Evolutionary conservation across 2,888 invertebrate species (phyloP).

Genomic region (Ellobium chinense): DNA sequence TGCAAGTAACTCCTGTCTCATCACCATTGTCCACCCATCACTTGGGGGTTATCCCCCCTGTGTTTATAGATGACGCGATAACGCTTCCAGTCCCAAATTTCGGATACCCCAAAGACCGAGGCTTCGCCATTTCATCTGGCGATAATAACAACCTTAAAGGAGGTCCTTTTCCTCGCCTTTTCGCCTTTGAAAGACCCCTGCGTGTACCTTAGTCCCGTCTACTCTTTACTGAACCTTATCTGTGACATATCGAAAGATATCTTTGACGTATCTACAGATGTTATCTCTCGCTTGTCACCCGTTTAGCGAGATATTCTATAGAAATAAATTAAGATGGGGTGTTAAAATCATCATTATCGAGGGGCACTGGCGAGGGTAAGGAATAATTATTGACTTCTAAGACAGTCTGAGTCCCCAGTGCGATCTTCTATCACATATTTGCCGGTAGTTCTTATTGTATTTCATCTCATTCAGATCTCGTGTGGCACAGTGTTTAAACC

Average conservation of each 20-base stretch:
- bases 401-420: too few species aligned
- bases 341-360: constrained; percentile 33
- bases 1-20: neutral
- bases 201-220: neutral
- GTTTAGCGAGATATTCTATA: neutral
- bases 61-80: constrained; percentile 21
- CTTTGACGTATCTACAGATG: constrained; percentile 28
- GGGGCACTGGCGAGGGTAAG: neutral
- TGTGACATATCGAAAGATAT: constrained; percentile 29
- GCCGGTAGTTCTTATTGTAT: too few species aligned
- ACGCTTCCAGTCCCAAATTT: neutral
- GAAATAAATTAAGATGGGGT: constrained; percentile 27
- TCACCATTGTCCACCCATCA: neutral
- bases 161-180: neutral
- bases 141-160: neutral
- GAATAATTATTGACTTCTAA: too few species aligned
- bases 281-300: constrained; percentile 2
- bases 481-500: too few species aligned
- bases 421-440: neutral
- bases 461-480: too few species aligned
- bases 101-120: neutral
- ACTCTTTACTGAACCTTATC: neutral
- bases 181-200: neutral
- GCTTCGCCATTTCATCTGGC: neutral
- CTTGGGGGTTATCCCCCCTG: neutral